A percentile compares a stretch with the other conserved stretches of the same genome.
Evolutionary conservation across 2,113 vertebrate species (phyloP).

Genomic region (Trichomycterus rosablanca): DNA sequence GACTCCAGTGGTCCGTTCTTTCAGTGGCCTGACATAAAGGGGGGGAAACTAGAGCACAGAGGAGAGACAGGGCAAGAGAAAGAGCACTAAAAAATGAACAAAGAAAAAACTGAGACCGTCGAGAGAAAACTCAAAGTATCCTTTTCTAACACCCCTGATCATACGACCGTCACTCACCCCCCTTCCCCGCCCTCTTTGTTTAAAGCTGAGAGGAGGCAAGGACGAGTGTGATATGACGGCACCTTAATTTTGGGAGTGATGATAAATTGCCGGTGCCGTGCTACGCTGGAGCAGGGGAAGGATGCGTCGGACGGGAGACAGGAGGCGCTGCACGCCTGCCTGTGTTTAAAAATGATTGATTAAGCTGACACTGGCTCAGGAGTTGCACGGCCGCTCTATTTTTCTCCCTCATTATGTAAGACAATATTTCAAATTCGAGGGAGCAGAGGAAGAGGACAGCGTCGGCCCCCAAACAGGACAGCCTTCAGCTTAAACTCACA

Average conservation of each 20-base stretch:
- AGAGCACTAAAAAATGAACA: slow-evolving; percentile 16
- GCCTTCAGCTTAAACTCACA: slow-evolving; percentile 65
- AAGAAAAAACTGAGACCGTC: slow-evolving; percentile 23
- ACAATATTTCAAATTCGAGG: slow-evolving; percentile 74
- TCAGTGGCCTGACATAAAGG: slow-evolving; percentile 24
- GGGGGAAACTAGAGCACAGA: slow-evolving; percentile 33
- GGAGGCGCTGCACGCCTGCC: slow-evolving; percentile 62
- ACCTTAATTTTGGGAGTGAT: slow-evolving; percentile 65
- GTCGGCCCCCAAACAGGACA: slow-evolving; percentile 62
- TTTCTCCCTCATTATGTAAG: slow-evolving; percentile 72
- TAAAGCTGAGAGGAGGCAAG: slow-evolving; percentile 59
- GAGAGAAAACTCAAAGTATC: slow-evolving; percentile 34
- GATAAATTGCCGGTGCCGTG: slow-evolving; percentile 72
- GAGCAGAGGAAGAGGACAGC: slow-evolving; percentile 68
- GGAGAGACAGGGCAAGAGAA: slow-evolving; percentile 2
- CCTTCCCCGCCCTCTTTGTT: slow-evolving; percentile 38
- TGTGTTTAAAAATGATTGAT: slow-evolving; percentile 83
- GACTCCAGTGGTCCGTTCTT: slow-evolving; percentile 40
- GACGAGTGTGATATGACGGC: slow-evolving; percentile 62
- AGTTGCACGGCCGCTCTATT: slow-evolving; percentile 65
- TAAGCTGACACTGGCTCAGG: slow-evolving; percentile 72
- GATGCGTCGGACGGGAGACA: slow-evolving; percentile 59
- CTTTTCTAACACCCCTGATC: slow-evolving; percentile 30
- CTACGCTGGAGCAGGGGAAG: slow-evolving; percentile 65
- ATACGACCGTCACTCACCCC: slow-evolving; percentile 5